Evolutionary conservation across 2,113 vertebrate species (phyloP).

Genomic region (Hemibagrus wyckioides): DNA sequence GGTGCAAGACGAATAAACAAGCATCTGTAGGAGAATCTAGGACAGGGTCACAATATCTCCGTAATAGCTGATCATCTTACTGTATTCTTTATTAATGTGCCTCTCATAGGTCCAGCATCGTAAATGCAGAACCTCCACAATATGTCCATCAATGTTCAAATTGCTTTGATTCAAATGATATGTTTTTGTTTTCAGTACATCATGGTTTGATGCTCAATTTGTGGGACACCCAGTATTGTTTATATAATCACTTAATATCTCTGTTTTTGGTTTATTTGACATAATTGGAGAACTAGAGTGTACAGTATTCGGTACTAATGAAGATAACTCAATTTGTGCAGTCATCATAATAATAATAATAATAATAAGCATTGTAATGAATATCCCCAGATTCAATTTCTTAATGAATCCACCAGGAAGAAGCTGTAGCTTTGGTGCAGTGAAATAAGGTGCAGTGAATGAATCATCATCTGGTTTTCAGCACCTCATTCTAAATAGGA

Average conservation of each 20-base stretch:
- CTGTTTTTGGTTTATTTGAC: not conserved
- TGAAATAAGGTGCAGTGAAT: not conserved
- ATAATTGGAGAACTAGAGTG: not conserved
- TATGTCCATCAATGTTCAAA: not conserved
- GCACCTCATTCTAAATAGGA: conserved; percentile 32
- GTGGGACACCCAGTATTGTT: not conserved
- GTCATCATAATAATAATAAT: not conserved
- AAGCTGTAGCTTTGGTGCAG: not conserved
- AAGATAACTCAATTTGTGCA: not conserved
- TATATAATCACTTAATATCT: not conserved
- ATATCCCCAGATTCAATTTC: not conserved
- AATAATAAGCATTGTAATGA: not conserved
- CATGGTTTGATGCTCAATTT: not conserved
- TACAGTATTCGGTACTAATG: not conserved
- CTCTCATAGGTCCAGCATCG: not conserved
- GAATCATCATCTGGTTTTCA: not conserved
- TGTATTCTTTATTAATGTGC: not conserved
- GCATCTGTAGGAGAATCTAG: too few relatives aligned
- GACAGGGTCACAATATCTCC: too few relatives aligned
- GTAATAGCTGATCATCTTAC: too few relatives aligned
- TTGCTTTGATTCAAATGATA: not conserved
- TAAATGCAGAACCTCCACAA: not conserved
- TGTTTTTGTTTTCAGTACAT: not conserved
- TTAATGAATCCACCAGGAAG: not conserved
- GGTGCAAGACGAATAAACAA: too few relatives aligned